Percentiles rank a stretch among this genome's conserved stretches.
Evolutionary conservation across 2,797 vertebrate species (phyloP).

Genomic region (Siniperca undulata): DNA sequence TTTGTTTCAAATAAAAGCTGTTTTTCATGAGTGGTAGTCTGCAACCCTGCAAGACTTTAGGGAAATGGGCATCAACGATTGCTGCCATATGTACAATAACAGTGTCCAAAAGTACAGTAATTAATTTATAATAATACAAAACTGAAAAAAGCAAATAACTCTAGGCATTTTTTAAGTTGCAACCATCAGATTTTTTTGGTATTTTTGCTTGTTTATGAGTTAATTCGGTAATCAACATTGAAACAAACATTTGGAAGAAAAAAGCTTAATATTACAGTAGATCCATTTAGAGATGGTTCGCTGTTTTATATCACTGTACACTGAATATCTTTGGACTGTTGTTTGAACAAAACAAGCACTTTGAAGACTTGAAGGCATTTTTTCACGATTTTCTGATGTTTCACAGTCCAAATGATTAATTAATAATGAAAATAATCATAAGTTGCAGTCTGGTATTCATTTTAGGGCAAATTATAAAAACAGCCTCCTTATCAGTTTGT

Average conservation of each 20-base stretch:
- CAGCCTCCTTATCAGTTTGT: conserved; percentile 29
- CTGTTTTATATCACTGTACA: background rate
- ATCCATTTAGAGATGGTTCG: too few species aligned
- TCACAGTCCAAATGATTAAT: background rate
- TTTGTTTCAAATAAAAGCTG: background rate
- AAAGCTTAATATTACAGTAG: too few species aligned
- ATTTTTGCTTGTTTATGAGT: background rate
- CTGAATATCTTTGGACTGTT: background rate
- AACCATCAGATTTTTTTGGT: background rate
- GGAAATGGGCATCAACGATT: background rate
- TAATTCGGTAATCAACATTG: background rate
- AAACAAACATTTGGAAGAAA: background rate
- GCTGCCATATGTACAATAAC: background rate
- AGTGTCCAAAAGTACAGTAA: background rate
- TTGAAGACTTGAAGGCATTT: too few species aligned
- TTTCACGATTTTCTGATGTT: background rate
- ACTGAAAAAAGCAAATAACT: background rate
- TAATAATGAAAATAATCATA: background rate
- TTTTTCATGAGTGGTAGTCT: background rate
- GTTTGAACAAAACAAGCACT: background rate
- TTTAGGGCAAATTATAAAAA: background rate
- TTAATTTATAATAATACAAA: background rate
- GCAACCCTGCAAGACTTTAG: background rate
- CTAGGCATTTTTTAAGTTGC: rapidly evolving
- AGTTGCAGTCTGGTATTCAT: background rate